These are phyloP conservation scores for Sminthurinus signatus DNA, from an alignment of 1,140 invertebrate genomes.

Conservation along the genomic window DNA sequence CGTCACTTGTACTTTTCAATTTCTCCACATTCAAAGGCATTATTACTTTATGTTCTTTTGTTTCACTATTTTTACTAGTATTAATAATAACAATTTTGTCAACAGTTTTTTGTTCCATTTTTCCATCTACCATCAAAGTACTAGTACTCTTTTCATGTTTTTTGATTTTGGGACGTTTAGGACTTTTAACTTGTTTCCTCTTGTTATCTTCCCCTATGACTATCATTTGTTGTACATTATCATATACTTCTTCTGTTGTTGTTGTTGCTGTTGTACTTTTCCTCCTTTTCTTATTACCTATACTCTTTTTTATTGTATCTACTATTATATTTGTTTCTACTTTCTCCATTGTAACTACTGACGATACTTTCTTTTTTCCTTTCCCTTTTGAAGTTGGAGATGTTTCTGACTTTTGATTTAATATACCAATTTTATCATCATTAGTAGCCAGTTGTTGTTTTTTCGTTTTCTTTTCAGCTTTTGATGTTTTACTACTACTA, in stretches of 20 bases:
- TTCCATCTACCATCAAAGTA: too few species aligned
- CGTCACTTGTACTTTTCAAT: constrained; percentile 12
- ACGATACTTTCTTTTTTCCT: constrained; percentile 15
- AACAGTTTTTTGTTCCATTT: neutral
- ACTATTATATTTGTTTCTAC: too few species aligned
- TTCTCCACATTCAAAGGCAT: constrained; percentile 6
- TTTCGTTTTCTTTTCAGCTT: neutral
- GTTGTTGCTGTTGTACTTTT: too few species aligned
- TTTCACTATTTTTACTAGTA: too few species aligned
- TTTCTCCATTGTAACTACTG: constrained; percentile 2
- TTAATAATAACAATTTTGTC: neutral
- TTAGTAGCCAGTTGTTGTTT: neutral
- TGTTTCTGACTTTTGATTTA: neutral
- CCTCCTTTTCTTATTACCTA: too few species aligned
- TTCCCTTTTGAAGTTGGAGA: neutral
- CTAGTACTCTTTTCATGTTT: neutral
- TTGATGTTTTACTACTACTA: neutral
- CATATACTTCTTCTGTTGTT: too few species aligned
- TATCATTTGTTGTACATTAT: too few species aligned
- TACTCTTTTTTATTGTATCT: too few species aligned
- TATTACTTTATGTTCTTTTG: neutral
- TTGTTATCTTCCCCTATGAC: too few species aligned
- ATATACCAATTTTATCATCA: neutral
- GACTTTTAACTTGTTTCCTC: too few species aligned
- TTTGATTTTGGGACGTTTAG: too few species aligned